These are phyloP conservation scores for Leptinotarsa undecemlineata DNA, from an alignment of 1,140 invertebrate species.

Conservation along the genomic window DNA sequence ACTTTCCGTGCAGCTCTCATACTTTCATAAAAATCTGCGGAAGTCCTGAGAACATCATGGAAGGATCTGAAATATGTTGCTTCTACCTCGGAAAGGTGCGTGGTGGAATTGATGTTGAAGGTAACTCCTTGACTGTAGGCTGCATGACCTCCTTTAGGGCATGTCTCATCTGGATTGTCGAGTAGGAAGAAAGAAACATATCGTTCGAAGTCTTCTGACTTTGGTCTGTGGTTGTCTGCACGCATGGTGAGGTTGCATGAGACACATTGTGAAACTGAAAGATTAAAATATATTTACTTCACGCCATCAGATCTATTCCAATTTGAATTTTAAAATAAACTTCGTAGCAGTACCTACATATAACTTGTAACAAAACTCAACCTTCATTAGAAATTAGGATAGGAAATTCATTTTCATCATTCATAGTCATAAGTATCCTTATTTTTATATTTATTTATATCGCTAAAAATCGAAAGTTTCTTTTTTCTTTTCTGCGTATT, in stretches of 20 bases:
- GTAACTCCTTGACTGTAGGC: slow-evolving; percentile 76
- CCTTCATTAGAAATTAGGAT: too few relatives aligned
- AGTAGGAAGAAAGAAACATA: slow-evolving; percentile 87
- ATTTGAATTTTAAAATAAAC: too few relatives aligned
- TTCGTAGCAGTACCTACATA: too few relatives aligned
- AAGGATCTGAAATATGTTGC: slow-evolving; percentile 93
- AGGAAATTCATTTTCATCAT: too few relatives aligned
- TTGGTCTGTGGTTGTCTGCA: slow-evolving; percentile 62
- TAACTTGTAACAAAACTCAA: too few relatives aligned
- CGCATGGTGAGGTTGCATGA: slow-evolving; percentile 60
- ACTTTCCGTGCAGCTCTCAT: slow-evolving; percentile 75
- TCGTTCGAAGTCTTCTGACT: slow-evolving; percentile 69
- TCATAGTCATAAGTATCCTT: too few relatives aligned
- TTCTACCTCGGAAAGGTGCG: slow-evolving; percentile 59
- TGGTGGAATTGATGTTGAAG: slow-evolving; percentile 57
- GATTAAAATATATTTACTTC: too few relatives aligned
- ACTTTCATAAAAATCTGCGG: slow-evolving; percentile 89
- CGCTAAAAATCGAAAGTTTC: too few relatives aligned
- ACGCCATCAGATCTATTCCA: too few relatives aligned
- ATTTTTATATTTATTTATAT: too few relatives aligned
- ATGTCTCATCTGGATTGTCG: slow-evolving; percentile 83
- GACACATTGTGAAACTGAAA: slow-evolving; percentile 46
- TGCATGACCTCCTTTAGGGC: slow-evolving; percentile 87
- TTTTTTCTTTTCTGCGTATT: too few relatives aligned
- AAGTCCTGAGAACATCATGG: slow-evolving; percentile 91